phyloP scores from a whole-genome alignment of 2,888 invertebrate genomes.

The Lymantria monacha region DNA sequence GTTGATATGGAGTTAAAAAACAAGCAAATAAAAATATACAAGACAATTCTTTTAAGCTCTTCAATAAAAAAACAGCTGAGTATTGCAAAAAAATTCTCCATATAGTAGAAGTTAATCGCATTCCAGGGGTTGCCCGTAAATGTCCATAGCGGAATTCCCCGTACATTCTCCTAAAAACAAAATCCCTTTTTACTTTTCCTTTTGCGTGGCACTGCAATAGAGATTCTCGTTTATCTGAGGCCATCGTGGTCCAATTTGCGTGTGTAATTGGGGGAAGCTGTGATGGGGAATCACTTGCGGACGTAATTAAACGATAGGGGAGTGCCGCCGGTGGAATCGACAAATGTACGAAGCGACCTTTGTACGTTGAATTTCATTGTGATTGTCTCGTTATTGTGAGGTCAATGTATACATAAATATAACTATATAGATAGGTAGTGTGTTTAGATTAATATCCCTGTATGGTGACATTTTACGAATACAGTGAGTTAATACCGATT shows the following conservation, averaged over 20 bases:
- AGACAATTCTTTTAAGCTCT: no score
- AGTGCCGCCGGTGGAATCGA: constrained; percentile 4
- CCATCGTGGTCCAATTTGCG: constrained; percentile 47
- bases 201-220: constrained; percentile 10
- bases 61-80: no score
- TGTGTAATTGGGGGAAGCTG: constrained; percentile 49
- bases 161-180: constrained; percentile 7
- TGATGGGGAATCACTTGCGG: constrained; percentile 52
- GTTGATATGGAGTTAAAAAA: no score
- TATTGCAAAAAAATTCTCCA: constrained; percentile 1
- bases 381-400: not conserved
- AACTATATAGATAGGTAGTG: no score
- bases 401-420: not conserved
- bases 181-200: constrained; percentile 7
- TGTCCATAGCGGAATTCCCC: constrained; percentile 3
- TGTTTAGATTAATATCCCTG: no score
- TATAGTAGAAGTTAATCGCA: constrained; percentile 1
- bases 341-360: constrained; percentile 2
- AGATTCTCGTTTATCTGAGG: constrained; percentile 10
- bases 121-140: constrained; percentile 3
- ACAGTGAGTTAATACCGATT: no score
- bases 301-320: constrained; percentile 51
- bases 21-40: no score
- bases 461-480: no score
- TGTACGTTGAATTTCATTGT: not conserved